These are phyloP conservation scores for Rhagium mordax DNA, from an alignment of 2,888 invertebrate genomes.

Conservation along the genomic window DNA sequence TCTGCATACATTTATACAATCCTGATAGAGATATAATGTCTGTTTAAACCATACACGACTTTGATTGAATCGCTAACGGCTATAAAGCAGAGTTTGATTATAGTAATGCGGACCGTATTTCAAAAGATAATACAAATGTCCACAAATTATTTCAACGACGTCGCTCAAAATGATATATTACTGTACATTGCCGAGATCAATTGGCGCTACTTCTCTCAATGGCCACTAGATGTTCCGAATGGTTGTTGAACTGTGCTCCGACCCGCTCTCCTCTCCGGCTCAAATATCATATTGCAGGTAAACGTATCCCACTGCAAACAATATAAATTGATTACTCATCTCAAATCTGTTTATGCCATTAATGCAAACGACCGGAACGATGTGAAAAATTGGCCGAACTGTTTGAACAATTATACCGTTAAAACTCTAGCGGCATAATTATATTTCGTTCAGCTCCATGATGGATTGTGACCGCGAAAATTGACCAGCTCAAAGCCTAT, in stretches of 20 bases:
- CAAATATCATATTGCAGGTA: conserved; percentile 33
- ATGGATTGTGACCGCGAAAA: conserved; percentile 33
- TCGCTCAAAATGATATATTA: conserved; percentile 55
- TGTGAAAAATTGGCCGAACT: conserved; percentile 32
- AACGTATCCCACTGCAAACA: conserved; percentile 27
- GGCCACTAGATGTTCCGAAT: conserved; percentile 37
- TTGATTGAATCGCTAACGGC: conserved; percentile 3
- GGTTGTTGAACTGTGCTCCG: conserved; percentile 6
- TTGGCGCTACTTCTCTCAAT: conserved; percentile 48
- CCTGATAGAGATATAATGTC: not conserved
- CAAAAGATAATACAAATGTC: conserved; percentile 50
- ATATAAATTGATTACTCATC: conserved; percentile 22
- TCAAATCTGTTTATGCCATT: conserved; percentile 11
- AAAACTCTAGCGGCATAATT: conserved; percentile 13
- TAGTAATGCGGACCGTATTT: conserved; percentile 34
- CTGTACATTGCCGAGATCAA: conserved; percentile 48
- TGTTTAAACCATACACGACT: not conserved
- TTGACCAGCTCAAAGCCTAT: no score
- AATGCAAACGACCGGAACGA: conserved; percentile 1
- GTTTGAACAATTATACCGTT: conserved; percentile 38
- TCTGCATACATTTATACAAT: not conserved
- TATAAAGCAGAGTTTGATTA: conserved; percentile 5
- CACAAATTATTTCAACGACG: conserved; percentile 54
- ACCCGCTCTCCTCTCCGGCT: not conserved
- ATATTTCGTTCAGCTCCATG: conserved; percentile 34